Evolutionary conservation across 1,140 invertebrate genomes (phyloP).

Genomic region (Zaprionus vittiger): DNA sequence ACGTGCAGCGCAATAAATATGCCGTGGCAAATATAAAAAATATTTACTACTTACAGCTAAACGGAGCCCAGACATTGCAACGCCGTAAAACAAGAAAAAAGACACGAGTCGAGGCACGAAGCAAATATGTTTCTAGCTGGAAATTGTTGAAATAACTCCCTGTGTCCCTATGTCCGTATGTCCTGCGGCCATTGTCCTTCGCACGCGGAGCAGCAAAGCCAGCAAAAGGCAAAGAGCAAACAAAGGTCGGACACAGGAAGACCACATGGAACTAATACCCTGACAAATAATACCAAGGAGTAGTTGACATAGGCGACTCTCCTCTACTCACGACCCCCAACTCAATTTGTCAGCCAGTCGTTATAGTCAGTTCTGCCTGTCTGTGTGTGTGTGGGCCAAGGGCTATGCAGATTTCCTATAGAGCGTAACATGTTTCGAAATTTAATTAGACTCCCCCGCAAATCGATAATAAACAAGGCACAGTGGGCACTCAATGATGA

Average conservation of each 20-base stretch:
- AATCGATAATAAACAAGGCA: not conserved
- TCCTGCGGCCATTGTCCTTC: conserved; percentile 35
- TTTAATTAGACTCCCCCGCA: not conserved
- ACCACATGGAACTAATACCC: not conserved
- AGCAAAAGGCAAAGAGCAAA: conserved; percentile 13
- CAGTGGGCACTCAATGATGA: not conserved
- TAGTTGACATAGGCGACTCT: not conserved
- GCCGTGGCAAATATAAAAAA: conserved; percentile 34
- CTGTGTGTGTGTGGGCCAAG: not conserved
- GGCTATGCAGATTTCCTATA: not conserved
- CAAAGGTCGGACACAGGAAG: conserved; percentile 20
- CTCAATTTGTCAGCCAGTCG: conserved; percentile 2
- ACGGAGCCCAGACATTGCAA: conserved; percentile 22
- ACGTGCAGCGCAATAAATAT: conserved; percentile 52
- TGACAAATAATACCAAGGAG: conserved; percentile 8
- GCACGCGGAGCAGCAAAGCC: conserved; percentile 16
- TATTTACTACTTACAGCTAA: conserved; percentile 51
- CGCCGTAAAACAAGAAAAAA: conserved; percentile 18
- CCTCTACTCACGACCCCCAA: too few species aligned
- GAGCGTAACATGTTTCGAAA: conserved; percentile 4
- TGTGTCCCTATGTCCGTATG: not conserved
- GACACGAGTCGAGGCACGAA: conserved; percentile 8
- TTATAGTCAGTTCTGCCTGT: not conserved
- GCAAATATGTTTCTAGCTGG: conserved; percentile 32
- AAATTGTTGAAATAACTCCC: conserved; percentile 28